These are phyloP conservation scores for Halichondria panicea DNA, from an alignment of 37 sponge, comb jelly and placozoan species.

Conservation along the genomic window DNA sequence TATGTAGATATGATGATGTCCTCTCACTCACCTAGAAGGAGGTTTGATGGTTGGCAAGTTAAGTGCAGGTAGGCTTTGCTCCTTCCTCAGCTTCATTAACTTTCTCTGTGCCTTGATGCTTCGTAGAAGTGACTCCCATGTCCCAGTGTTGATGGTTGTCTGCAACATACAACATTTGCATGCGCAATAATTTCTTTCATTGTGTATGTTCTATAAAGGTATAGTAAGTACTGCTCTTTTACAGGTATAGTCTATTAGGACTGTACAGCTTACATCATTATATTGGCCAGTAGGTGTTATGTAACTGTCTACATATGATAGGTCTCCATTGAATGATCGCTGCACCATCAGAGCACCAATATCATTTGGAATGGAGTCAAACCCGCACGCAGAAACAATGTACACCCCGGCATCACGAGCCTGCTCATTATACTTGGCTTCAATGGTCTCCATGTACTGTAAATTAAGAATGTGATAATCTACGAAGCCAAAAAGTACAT, in stretches of 20 bases:
- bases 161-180: no score
- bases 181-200: no score
- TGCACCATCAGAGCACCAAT: slow-evolving; percentile 68
- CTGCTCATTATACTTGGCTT: slow-evolving; percentile 56
- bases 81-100: slow-evolving; percentile 47
- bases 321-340: slow-evolving; percentile 62
- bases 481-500: neutral
- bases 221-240: no score
- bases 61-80: slow-evolving; percentile 5
- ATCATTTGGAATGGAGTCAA: slow-evolving; percentile 93
- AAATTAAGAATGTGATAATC: neutral
- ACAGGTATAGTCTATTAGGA: no score
- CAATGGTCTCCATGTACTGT: slow-evolving; percentile 78
- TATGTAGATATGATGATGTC: no score
- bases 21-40: no score
- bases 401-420: slow-evolving; percentile 81
- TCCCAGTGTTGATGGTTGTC: slow-evolving; percentile 68
- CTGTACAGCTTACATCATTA: no score
- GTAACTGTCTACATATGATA: slow-evolving; percentile 71
- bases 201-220: no score
- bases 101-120: slow-evolving; percentile 40
- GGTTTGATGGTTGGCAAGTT: slow-evolving; percentile 6
- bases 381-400: slow-evolving; percentile 87
- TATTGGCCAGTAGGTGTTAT: slow-evolving; percentile 8
- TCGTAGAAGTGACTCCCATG: slow-evolving; percentile 77